A percentile compares a stretch with the other conserved stretches of the same genome.
phyloP scores from a whole-genome alignment of 2,113 vertebrate species.

The Clinocottus analis region DNA sequence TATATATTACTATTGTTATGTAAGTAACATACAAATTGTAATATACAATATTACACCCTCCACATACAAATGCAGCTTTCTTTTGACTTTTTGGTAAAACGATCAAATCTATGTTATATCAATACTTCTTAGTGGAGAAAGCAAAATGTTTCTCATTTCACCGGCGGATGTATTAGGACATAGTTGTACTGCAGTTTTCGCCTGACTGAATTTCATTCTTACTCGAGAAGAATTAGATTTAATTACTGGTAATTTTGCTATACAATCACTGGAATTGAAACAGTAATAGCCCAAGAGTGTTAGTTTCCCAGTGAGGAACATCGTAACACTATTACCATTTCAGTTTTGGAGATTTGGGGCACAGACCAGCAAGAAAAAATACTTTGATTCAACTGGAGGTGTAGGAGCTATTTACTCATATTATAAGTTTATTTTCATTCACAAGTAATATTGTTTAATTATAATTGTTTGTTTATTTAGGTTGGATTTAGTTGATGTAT shows the following conservation, averaged over 20 bases:
- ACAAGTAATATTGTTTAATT: too few species aligned
- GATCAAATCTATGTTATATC: neutral
- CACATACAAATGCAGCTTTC: neutral
- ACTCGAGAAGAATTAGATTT: constrained; percentile 5
- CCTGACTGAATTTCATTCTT: constrained; percentile 2
- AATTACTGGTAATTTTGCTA: constrained; percentile 21
- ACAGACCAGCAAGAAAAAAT: constrained; percentile 5
- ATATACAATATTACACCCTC: too few species aligned
- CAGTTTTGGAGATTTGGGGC: neutral
- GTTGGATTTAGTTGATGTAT: too few species aligned
- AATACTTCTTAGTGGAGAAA: neutral
- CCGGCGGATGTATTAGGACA: neutral
- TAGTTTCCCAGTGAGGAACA: constrained; percentile 14
- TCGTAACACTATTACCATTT: constrained; percentile 1
- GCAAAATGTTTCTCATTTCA: neutral
- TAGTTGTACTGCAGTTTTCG: constrained; percentile 3
- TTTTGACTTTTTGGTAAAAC: neutral
- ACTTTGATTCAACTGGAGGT: constrained; percentile 1
- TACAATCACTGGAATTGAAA: constrained; percentile 32
- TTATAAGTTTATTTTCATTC: too few species aligned
- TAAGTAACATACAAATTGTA: too few species aligned
- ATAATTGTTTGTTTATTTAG: too few species aligned
- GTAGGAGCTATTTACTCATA: too few species aligned
- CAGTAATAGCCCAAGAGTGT: constrained; percentile 14
- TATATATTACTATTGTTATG: too few species aligned